A percentile compares a stretch with the other conserved stretches of the same genome.
These are phyloP conservation scores for Magallana gigas DNA, from an alignment of 1,140 invertebrate genomes.

Conservation along the genomic window DNA sequence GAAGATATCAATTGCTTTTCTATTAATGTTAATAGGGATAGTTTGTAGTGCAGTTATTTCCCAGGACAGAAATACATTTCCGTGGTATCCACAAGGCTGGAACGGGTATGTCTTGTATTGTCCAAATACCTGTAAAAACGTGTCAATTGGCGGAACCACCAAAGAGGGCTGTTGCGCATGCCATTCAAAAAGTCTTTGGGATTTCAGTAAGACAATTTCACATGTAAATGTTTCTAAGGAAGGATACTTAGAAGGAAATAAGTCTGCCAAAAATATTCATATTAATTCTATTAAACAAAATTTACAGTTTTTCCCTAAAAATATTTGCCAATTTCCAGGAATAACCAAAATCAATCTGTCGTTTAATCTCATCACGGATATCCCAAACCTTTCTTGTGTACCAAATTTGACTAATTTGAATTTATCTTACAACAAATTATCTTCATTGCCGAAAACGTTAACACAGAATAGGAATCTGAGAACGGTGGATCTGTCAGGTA, in stretches of 20 bases:
- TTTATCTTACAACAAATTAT: background rate
- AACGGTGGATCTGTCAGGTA: background rate
- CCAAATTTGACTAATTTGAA: background rate
- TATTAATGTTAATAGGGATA: too few species aligned
- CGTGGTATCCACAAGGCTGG: background rate
- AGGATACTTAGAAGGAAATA: background rate
- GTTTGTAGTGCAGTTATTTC: too few species aligned
- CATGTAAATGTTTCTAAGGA: background rate
- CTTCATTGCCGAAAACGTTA: background rate
- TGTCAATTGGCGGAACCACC: background rate
- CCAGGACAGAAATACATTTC: background rate
- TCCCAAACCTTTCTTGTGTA: background rate
- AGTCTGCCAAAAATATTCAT: background rate
- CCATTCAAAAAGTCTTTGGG: background rate
- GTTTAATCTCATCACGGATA: background rate
- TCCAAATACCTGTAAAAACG: background rate
- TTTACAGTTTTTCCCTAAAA: background rate
- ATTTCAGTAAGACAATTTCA: background rate
- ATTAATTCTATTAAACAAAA: background rate
- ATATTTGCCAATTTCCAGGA: slow-evolving; percentile 1
- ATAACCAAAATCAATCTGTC: background rate
- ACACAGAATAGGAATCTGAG: background rate
- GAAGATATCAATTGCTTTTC: too few species aligned
- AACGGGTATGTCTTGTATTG: background rate
- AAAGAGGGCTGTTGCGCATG: background rate